phyloP scores from a whole-genome alignment of 2,113 vertebrate species.

The Delphinus delphis region DNA sequence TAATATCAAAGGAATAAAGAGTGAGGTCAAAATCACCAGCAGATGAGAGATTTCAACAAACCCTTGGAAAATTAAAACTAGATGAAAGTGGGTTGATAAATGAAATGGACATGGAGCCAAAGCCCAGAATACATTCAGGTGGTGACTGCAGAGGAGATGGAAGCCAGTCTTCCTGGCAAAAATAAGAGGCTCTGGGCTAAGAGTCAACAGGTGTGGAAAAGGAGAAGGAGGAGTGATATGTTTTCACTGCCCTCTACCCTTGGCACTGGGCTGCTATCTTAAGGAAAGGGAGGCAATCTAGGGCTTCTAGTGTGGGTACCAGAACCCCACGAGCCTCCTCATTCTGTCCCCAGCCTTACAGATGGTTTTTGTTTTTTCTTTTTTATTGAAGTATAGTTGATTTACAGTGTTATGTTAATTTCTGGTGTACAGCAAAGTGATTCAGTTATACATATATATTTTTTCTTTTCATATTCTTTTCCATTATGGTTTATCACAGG shows the following conservation, averaged over 20 bases:
- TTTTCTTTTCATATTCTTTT: not conserved
- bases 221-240: too few species aligned
- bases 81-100: not conserved
- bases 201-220: not conserved
- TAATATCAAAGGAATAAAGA: not conserved
- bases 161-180: not conserved
- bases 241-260: not conserved
- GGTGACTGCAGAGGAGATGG: not conserved
- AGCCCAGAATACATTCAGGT: not conserved
- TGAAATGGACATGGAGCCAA: not conserved
- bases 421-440: too few species aligned
- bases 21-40: not conserved
- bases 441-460: not conserved
- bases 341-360: not conserved
- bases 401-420: not conserved
- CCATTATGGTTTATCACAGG: not conserved
- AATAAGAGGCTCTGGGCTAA: not conserved
- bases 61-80: not conserved
- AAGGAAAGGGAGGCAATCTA: not conserved
- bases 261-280: not conserved
- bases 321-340: not conserved
- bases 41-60: slow-evolving; percentile 29
- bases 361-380: not conserved
- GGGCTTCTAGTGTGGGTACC: not conserved
- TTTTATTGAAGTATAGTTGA: not conserved